phyloP scores from a whole-genome alignment of 2,797 vertebrate genomes.

The Characodon lateralis region DNA sequence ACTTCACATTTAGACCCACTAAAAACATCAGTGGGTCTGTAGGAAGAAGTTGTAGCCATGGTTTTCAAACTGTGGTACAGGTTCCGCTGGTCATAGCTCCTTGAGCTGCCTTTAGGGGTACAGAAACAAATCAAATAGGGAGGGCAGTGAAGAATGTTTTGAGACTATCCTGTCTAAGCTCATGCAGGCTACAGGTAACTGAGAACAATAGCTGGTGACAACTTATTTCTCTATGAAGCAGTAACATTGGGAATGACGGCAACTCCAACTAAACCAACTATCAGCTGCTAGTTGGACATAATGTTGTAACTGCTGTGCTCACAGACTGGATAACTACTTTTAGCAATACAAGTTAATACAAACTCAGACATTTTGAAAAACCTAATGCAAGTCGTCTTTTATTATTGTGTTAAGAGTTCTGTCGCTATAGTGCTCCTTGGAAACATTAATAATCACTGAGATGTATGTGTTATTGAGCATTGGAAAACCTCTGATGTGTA shows the following conservation, averaged over 20 bases:
- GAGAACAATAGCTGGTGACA: not conserved
- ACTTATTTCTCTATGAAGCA: not conserved
- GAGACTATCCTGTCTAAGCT: not conserved
- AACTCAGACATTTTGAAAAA: too few species aligned
- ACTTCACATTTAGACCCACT: conserved; percentile 29
- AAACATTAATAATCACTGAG: not conserved
- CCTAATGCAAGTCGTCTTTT: not conserved
- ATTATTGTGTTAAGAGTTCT: not conserved
- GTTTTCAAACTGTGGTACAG: not conserved
- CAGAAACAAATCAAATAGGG: not conserved
- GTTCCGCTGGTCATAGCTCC: too few species aligned
- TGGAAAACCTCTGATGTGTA: not conserved
- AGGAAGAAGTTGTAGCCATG: too few species aligned
- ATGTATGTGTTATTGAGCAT: not conserved
- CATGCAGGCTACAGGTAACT: not conserved
- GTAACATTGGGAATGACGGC: conserved; percentile 1
- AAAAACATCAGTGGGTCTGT: not conserved
- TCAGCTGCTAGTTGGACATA: not conserved
- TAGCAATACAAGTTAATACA: not conserved
- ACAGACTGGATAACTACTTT: not conserved
- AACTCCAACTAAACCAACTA: conserved; percentile 1
- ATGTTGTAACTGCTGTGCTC: not conserved
- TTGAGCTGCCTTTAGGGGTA: not conserved
- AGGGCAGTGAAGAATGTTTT: not conserved
- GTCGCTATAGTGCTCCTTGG: not conserved